Evolutionary conservation across 37 sponge, comb jelly and placozoan species (phyloP).

Genomic region (Ephydatia muelleri): DNA sequence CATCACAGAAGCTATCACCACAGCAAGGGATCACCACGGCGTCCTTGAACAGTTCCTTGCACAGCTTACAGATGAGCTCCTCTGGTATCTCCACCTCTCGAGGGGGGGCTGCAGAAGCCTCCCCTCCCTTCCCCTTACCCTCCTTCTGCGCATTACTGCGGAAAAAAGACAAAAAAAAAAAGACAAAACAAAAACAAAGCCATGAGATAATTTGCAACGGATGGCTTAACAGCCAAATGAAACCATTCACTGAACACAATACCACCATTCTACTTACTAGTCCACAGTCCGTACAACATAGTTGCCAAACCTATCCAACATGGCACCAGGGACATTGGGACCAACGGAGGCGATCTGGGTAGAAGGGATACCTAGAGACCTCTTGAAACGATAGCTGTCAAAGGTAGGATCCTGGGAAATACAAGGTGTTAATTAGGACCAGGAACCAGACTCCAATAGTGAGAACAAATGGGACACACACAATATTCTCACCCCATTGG

Average conservation of each 20-base stretch:
- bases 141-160: constrained; percentile 4
- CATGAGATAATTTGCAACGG: too few relatives aligned
- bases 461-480: too few relatives aligned
- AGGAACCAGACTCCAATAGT: too few relatives aligned
- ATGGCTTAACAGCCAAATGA: background rate
- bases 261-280: constrained; percentile 61
- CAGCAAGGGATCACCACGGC: constrained; percentile 95
- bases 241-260: too few relatives aligned
- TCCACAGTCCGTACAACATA: constrained; percentile 53
- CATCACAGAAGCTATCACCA: constrained; percentile 93
- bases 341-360: constrained; percentile 26
- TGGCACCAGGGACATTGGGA: constrained; percentile 44
- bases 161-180: background rate
- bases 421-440: background rate
- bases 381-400: constrained; percentile 52
- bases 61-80: constrained; percentile 87
- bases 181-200: background rate
- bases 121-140: background rate
- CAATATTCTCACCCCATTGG: constrained; percentile 89
- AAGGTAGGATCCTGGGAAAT: constrained; percentile 51
- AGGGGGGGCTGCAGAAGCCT: background rate
- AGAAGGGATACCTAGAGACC: constrained; percentile 58
- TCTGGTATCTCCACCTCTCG: constrained; percentile 58
- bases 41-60: constrained; percentile 83
- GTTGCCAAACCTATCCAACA: constrained; percentile 63